Conservation (phyloP, 2,113 vertebrate genomes). For the Malaclemys terrapin region DNA sequence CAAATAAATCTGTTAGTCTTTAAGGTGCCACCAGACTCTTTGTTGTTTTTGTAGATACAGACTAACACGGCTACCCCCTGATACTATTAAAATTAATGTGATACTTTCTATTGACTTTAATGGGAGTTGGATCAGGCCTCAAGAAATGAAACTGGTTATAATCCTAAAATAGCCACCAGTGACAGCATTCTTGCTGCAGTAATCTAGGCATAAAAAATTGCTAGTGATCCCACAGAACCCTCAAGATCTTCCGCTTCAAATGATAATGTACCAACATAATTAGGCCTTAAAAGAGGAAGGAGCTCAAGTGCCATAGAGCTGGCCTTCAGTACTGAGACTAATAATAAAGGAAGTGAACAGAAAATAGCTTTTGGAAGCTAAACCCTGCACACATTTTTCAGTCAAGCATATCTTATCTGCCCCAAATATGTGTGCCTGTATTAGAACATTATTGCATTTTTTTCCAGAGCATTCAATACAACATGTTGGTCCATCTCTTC, state of each 20-base stretch:
- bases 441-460: neutral
- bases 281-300: neutral
- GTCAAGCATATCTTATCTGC: neutral
- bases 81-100: neutral
- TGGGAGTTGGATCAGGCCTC: neutral
- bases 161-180: fast-evolving
- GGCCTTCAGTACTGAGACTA: neutral
- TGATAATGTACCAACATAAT: neutral
- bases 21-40: no score
- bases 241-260: neutral
- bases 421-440: neutral
- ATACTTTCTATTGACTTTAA: neutral
- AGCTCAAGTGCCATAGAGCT: neutral
- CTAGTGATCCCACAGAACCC: neutral
- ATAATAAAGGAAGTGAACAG: neutral
- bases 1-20: no score
- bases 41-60: no score
- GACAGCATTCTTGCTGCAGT: neutral
- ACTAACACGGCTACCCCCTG: no score
- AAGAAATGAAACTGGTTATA: neutral
- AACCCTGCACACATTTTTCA: neutral
- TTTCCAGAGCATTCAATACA: neutral
- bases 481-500: neutral
- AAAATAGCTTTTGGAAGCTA: neutral
- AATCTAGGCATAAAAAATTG: neutral